A percentile compares a stretch with the other conserved stretches of the same genome.
phyloP scores from a whole-genome alignment of 2,113 vertebrate genomes.

The Dipodomys spectabilis region DNA sequence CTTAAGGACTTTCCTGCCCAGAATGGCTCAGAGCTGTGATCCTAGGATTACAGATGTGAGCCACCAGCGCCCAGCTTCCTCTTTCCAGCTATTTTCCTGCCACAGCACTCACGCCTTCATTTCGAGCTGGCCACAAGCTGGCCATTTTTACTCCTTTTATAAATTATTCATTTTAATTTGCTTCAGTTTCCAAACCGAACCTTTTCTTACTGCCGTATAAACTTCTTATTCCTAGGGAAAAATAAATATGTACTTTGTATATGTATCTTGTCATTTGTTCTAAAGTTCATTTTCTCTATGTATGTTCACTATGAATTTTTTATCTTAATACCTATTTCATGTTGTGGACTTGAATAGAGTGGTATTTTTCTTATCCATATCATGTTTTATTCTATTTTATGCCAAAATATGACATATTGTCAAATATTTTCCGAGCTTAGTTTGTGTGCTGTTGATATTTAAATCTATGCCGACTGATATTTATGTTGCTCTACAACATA shows the following conservation, averaged over 20 bases:
- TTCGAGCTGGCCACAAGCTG: no score
- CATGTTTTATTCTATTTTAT: neutral
- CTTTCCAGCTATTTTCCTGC: no score
- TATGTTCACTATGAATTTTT: neutral
- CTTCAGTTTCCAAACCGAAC: neutral
- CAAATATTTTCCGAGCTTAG: neutral
- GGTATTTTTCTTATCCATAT: neutral
- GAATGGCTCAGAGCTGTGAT: no score
- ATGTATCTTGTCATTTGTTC: neutral
- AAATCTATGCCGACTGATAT: constrained; percentile 1
- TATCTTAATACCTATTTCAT: neutral
- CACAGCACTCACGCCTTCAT: no score
- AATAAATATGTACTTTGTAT: neutral
- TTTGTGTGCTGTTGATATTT: constrained; percentile 11
- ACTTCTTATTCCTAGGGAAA: neutral
- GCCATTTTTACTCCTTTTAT: neutral
- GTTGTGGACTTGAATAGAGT: neutral
- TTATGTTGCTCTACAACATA: neutral
- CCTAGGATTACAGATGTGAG: no score
- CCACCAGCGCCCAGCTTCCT: no score
- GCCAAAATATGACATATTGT: neutral
- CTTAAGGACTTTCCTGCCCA: no score
- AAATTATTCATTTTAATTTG: neutral
- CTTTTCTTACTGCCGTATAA: neutral
- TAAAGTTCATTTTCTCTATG: neutral